Base-by-base conservation (phyloP, 2,797 vertebrate genomes). In the Leuciscus waleckii region DNA sequence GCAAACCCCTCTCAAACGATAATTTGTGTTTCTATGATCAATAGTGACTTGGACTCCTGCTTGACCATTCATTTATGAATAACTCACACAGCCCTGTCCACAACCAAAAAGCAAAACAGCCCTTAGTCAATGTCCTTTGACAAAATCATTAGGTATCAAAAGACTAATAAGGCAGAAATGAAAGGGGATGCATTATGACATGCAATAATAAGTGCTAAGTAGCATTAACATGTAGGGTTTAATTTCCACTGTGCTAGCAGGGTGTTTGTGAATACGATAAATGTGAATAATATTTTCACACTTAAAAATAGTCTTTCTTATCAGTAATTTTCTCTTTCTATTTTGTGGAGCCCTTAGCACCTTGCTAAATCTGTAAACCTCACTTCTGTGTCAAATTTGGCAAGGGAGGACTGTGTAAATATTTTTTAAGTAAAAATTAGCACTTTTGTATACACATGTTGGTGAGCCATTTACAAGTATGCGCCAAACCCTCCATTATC, bases 301-400 rank as follows among this genome's bases (percentile, higher is more conserved):
- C 13, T 37, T 51, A 37, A 51, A 54, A 37, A 26, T 7, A 21
- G 2, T 5, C 8, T 49, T 32, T 77, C 11, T 39, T 69, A 39
- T n/a, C n/a, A 6, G 17, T 35, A 41, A 51, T 41, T n/a, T 21
- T 41, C 21, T 67, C 61, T 39, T 67, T 43, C 23, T 19, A n/a
- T 74, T 76, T 11, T 84, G 17, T 58, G 54, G 35, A 58, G 75
- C 8, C 54, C 37, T 84, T 78, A 43, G 65, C 83, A 58, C 49
- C 26, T 58, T 46, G 32, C 41, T 46, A 63, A 63, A 73, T 46
- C 9, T 37, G 46, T 23, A 69, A 83, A 69, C 19, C 19, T 49
- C 41, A 63, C 29, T 35, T 46, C 21, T 35, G 10, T 58, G 75
- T 46, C 26, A 61, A 46, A 78, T 58, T n/a, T 69, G 63, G 37